Evolutionary conservation across 35 echinoderm and acorn worm species (phyloP), one percentile per base, ranked within the genome.

Genomic region (Apostichopus californicus): DNA sequence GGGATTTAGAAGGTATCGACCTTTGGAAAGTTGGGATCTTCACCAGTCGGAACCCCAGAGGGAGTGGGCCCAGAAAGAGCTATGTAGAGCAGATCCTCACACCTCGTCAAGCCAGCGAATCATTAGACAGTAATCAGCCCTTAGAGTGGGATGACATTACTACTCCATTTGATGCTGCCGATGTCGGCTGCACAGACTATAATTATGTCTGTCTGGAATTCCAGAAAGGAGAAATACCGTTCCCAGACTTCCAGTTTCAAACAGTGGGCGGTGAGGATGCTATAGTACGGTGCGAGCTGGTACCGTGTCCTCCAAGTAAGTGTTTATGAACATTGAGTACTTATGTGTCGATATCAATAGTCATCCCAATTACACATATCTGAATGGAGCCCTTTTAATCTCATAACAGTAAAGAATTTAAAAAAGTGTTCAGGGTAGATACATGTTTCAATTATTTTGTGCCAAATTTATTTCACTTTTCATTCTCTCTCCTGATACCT

Each of bases 191-290:
- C 80, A 56, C 90, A 14, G 94, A 95, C 4, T 94, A 83, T 68
- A 78, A 77, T 15, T 95, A 98, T 63, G 55, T 98, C 11, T 98
- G 96, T 91, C 26, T 94, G 8, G 96, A 98, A 58, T 98, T 95
- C 77, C 83, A 52, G 18, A 95, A 94, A 56, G 96, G 96, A 18
- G 92, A 93, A 10, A 81, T 57, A 65, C 90, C 96, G 10, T 87
- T 64, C n/a, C 92, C 96, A 77, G 92, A 94, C 63, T 98, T 92
- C 94, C 91, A 87, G 60, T 95, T 95, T 73, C 15, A 93, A 58
- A 91, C 93, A 78, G 78, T 90, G 8, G 57, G 57, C 1, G 94
- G 63, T 6, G 87, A 91, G 8, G 73, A 93, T 22, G 81, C 90
- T 9, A 78, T 94, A 24, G 88, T 79, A 10, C 86, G 82, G 14